Conservation (phyloP, 2,888 invertebrate genomes). For the Drosophila eohydei region DNA sequence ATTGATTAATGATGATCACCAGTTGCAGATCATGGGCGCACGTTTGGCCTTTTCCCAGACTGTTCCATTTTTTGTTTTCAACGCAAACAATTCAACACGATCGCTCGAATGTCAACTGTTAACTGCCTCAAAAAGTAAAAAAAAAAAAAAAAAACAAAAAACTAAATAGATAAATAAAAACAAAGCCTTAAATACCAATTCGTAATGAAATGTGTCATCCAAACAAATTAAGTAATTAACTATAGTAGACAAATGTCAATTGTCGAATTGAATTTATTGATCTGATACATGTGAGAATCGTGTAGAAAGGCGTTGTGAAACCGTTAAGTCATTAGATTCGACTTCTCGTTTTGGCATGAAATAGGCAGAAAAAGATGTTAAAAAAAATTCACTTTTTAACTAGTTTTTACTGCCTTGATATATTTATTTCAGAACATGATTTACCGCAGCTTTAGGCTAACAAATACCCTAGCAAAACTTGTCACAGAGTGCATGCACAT, state of each 20-base stretch:
- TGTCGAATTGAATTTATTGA: too few relatives aligned
- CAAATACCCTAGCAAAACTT: conserved; percentile 7
- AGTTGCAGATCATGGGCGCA: conserved; percentile 33
- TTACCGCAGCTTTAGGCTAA: not conserved
- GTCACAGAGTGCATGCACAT: conserved; percentile 2
- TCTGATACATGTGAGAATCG: not conserved
- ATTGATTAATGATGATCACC: conserved; percentile 59
- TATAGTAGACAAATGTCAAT: not conserved
- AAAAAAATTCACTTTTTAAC: not conserved
- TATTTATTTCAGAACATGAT: not conserved
- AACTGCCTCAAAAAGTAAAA: conserved; percentile 31
- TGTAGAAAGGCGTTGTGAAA: not conserved
- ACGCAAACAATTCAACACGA: conserved; percentile 27
- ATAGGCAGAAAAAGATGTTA: not conserved
- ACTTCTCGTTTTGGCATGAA: not conserved
- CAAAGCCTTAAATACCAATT: conserved; percentile 1
- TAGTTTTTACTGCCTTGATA: too few relatives aligned
- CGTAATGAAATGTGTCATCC: conserved; percentile 12
- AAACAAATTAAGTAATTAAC: not conserved
- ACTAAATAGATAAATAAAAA: conserved; percentile 8
- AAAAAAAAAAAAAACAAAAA: not conserved
- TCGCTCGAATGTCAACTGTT: conserved; percentile 28
- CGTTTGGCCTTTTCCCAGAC: conserved; percentile 34
- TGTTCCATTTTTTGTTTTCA: conserved; percentile 30
- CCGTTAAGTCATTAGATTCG: not conserved